Evolutionary conservation across 2,113 vertebrate species (phyloP), one percentile per base, ranked within the genome.

Genomic region (Egretta garzetta): DNA sequence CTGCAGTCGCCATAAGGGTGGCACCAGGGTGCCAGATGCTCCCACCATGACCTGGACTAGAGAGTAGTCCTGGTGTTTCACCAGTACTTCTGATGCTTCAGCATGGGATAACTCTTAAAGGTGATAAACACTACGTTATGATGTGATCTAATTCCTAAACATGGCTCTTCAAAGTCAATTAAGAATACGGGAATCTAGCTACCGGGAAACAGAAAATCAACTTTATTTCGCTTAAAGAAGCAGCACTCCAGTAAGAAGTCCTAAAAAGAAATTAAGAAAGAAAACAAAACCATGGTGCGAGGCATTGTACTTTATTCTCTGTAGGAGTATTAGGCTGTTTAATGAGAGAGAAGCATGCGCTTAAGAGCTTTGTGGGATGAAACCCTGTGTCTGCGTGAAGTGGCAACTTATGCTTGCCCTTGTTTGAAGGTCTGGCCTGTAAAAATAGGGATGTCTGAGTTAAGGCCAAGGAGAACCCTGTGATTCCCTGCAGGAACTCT

Each of bases 1-100:
- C 33, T 2, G 22, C 45, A 73, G 59, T 55, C 6, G 10, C 41
- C 2, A 1, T 37, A 43, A 71, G 49, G 62, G 55, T 0, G 10
- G 41, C 37, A 63, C 24, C 24, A 15, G 14, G 4, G 5, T 45
- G 45, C 8, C 58, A 4, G 4, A 62, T 43, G 26, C 5, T 90
- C 28, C 43, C 53, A 60, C 71, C 39, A 4, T 15, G 26, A 39
- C 22, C 0, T 0, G 41, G 41, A 28, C 47, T 67, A 19, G 20
- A 39, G 35, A 26, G 22, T 28, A 64, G 64, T 67, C 35, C 55
- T 68, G 41, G 30, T 41, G 30, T 33, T 47, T 59, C 73, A 55
- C 19, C 19, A 63, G 26, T 85, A 50, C 28, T 74, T 81, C 37
- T 47, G 23, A 8, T 74, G 52, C 47, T 90, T 88, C 26, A 15